Base-by-base conservation (phyloP, 1,140 invertebrate genomes). In the Diplogasteroides magnus region DNA sequence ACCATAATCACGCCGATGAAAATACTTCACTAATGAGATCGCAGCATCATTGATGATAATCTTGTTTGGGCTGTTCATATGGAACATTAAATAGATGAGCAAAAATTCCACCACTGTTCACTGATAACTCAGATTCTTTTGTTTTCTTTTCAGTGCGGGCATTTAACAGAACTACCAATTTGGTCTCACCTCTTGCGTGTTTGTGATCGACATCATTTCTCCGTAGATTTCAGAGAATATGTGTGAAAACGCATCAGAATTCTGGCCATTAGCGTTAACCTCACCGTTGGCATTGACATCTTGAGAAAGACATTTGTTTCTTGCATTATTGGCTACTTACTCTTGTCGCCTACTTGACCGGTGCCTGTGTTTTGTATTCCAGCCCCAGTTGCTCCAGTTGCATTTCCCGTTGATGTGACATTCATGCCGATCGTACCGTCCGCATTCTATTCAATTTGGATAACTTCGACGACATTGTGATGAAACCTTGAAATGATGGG, bases 391-490 rank as follows among this genome's bases (percentile, higher is more conserved):
- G 6, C 37, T 11, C 37, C 19, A 3, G 66, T 68, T 0, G 66
- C 66, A 61, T 68, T 61, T 61, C 66, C 66, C 14, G 48, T 56
- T 19, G 26, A 55, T 3, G 57, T 28, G 6, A 68, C 66, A 37
- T 68, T 68, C 66, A 68, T 68, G 14, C 66, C 66, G 15, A 68
- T 61, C 28, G 58, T 64, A 0, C 66, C 66, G 27, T 68, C 66
- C 2, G 66, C 25, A n/a, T 68, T 64, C 66, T 68, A 27, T 13
- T 66, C 23, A 29, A 14, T 23, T 29, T n/a, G 25, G 23, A 14
- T 61, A 29, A 0, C 59, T 61, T 64, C 64, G 56, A 55, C 25
- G 60, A 31, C 26, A 19, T 48, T 48, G 19, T 48, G 6, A 27
- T n/a, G 2, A 25, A 26, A 68, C 66, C 31, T 68, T 68, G 66